Evolutionary conservation across 2,888 invertebrate genomes (phyloP).

Genomic region (Syrphus vitripennis): DNA sequence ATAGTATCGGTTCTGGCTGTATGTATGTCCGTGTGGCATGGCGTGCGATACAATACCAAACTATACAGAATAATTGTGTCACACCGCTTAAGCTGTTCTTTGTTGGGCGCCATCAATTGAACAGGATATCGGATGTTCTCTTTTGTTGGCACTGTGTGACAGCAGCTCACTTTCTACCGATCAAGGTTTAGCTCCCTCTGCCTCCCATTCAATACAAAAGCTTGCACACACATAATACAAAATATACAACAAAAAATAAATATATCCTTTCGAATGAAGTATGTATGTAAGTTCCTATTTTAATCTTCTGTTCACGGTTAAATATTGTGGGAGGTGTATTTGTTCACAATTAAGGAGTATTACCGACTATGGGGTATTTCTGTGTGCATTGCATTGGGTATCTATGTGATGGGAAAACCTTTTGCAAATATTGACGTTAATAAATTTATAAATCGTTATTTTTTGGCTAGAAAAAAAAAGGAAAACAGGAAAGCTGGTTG

Average conservation of each 20-base stretch:
- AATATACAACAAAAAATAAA: not conserved
- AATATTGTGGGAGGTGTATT: slow-evolving; percentile 38
- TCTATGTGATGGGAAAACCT: slow-evolving; percentile 50
- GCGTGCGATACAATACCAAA: slow-evolving; percentile 8
- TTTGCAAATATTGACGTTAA: slow-evolving; percentile 51
- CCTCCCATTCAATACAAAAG: slow-evolving; percentile 4
- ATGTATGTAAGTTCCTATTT: not conserved
- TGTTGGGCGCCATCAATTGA: slow-evolving; percentile 57
- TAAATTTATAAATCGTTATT: slow-evolving; percentile 43
- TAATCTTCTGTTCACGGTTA: slow-evolving; percentile 47
- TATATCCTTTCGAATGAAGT: not conserved
- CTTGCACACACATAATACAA: not conserved
- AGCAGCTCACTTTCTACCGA: slow-evolving; percentile 47
- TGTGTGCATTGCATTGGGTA: not conserved
- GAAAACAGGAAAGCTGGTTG: not conserved
- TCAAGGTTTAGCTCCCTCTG: slow-evolving; percentile 45
- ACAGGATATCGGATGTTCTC: slow-evolving; percentile 57
- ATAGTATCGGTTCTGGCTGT: not conserved
- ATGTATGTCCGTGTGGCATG: not conserved
- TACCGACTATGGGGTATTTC: not conserved
- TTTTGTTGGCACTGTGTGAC: slow-evolving; percentile 42
- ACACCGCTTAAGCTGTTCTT: slow-evolving; percentile 51
- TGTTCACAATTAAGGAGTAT: slow-evolving; percentile 54
- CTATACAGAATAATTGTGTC: slow-evolving; percentile 49
- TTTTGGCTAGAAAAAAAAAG: not conserved